Percentiles rank a stretch among this genome's conserved stretches.
These are phyloP conservation scores for Romanomermis culicivorax DNA, from an alignment of 2,888 invertebrate genomes.

Conservation along the genomic window DNA sequence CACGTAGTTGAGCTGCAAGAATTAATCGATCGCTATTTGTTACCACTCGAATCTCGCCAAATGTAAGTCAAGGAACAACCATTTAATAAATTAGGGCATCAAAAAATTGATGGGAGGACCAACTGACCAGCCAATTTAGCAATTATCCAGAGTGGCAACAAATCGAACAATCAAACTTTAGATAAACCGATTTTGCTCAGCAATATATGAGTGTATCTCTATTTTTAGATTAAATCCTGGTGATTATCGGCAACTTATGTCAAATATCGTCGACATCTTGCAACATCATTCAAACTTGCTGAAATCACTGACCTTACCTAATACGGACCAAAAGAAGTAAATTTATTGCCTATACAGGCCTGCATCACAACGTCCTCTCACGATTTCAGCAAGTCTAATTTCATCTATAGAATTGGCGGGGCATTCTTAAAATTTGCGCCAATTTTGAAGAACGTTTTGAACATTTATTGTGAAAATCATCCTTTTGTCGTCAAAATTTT, in stretches of 20 bases:
- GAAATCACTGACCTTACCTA: no score
- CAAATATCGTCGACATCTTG: slow-evolving; percentile 67
- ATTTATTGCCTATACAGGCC: neutral
- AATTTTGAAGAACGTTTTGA: slow-evolving; percentile 51
- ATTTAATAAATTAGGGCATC: no score
- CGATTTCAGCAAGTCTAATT: no score
- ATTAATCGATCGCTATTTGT: slow-evolving; percentile 58
- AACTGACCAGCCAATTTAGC: no score
- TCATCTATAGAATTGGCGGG: slow-evolving; percentile 69
- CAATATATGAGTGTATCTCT: neutral
- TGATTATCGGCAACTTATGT: slow-evolving; percentile 64
- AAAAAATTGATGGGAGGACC: no score
- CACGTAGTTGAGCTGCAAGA: slow-evolving; percentile 72
- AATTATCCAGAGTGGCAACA: no score
- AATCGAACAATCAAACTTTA: no score
- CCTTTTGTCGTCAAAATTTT: slow-evolving; percentile 78
- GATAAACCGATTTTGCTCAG: no score
- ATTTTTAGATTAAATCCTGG: slow-evolving; percentile 22
- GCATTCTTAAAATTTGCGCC: slow-evolving; percentile 52
- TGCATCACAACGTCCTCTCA: no score
- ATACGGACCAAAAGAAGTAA: slow-evolving; percentile 49
- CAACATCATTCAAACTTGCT: slow-evolving; percentile 62
- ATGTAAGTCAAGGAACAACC: slow-evolving; percentile 7
- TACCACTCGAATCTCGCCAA: slow-evolving; percentile 50
- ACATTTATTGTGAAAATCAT: slow-evolving; percentile 72